A percentile compares a stretch with the other conserved stretches of the same genome.
Conservation (phyloP, 1,140 invertebrate species). For the Metaphire vulgaris region DNA sequence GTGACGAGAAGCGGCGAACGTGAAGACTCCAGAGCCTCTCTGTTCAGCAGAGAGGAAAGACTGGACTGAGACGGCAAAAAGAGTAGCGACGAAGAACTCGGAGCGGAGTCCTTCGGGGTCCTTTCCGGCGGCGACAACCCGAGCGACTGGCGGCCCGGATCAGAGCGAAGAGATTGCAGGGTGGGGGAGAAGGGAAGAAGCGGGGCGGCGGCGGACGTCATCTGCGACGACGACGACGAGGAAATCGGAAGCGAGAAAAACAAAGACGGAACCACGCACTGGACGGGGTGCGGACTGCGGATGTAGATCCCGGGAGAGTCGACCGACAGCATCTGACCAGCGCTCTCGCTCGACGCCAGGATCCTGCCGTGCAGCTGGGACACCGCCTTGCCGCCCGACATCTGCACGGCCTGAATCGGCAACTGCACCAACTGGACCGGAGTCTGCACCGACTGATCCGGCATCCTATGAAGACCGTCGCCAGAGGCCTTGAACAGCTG, state of each 20-base stretch:
- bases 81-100: not conserved
- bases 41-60: not conserved
- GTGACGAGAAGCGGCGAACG: not conserved
- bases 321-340: not conserved
- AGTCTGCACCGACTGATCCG: no score
- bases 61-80: not conserved
- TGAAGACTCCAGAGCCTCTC: no score
- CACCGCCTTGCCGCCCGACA: not conserved
- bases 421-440: not conserved
- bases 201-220: no score
- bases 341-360: no score
- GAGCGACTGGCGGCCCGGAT: no score
- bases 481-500: no score
- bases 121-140: no score
- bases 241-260: not conserved
- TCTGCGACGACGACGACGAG: no score
- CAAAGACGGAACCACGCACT: not conserved
- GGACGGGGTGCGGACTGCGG: not conserved
- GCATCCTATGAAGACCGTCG: no score
- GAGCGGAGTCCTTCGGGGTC: not conserved
- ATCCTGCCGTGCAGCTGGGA: no score
- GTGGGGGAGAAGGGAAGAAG: not conserved
- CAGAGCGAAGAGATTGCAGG: not conserved
- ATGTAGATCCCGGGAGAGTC: not conserved
- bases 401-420: not conserved